Evolutionary conservation across 2,113 vertebrate species (phyloP).

Genomic region (Panthera leo): DNA sequence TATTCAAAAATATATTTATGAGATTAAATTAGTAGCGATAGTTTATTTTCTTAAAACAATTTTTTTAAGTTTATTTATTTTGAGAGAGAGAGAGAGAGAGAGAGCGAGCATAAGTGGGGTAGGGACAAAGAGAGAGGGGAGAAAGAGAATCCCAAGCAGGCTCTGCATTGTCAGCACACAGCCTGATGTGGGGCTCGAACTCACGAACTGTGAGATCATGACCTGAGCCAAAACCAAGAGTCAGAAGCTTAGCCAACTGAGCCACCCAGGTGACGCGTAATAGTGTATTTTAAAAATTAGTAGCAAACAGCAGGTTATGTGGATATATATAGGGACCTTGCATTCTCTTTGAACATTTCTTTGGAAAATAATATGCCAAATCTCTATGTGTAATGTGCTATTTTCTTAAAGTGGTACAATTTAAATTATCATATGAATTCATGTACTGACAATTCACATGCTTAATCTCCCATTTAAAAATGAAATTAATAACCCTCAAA

Average conservation of each 20-base stretch:
- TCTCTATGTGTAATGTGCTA: not conserved
- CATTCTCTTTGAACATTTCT: not conserved
- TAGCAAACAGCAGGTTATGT: not conserved
- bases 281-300: not conserved
- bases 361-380: not conserved
- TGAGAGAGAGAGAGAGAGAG: too few relatives aligned
- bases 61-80: too few relatives aligned
- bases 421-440: slow-evolving; percentile 1
- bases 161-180: too few relatives aligned
- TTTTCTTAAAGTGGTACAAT: slow-evolving; percentile 1
- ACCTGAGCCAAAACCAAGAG: too few relatives aligned
- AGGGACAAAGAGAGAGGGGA: too few relatives aligned
- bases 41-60: not conserved
- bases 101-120: too few relatives aligned
- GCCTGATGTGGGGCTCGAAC: too few relatives aligned
- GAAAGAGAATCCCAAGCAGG: too few relatives aligned
- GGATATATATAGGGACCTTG: not conserved
- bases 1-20: slow-evolving; percentile 13
- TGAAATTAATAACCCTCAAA: slow-evolving; percentile 18
- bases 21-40: not conserved
- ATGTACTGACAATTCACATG: not conserved
- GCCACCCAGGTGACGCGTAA: too few relatives aligned
- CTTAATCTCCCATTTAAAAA: not conserved
- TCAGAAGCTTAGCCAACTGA: too few relatives aligned
- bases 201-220: too few relatives aligned